Conservation (phyloP, 1,140 invertebrate genomes). For the Pseudobourletiella spinata region DNA sequence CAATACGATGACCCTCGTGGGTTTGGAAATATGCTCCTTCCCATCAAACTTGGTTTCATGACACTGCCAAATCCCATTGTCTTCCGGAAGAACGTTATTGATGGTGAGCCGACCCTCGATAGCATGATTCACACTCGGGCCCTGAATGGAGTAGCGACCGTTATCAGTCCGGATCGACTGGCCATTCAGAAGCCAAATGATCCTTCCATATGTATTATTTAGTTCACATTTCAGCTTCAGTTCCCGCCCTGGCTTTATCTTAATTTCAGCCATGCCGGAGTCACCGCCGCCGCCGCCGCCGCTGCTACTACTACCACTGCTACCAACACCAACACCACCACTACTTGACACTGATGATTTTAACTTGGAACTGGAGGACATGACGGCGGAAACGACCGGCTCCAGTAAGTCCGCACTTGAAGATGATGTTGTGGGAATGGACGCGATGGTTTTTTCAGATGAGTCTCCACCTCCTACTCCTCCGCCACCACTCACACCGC, state of each 20-base stretch:
- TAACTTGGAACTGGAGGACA: not conserved
- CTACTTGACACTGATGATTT: too few species aligned
- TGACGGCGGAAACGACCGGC: not conserved
- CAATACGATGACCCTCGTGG: conserved; percentile 36
- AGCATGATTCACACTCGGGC: conserved; percentile 27
- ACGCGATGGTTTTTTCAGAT: not conserved
- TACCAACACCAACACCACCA: too few species aligned
- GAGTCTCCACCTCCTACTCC: not conserved
- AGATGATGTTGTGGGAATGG: not conserved
- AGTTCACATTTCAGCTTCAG: conserved; percentile 35
- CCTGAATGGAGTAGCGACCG: conserved; percentile 35
- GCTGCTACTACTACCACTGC: too few species aligned
- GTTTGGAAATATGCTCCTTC: conserved; percentile 35
- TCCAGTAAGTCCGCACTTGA: not conserved
- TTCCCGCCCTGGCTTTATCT: conserved; percentile 36
- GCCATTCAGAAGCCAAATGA: conserved; percentile 34
- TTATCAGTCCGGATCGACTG: conserved; percentile 34
- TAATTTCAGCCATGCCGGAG: conserved; percentile 22
- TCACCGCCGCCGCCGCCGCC: too few species aligned
- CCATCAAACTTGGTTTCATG: conserved; percentile 37
- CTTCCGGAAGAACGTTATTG: conserved; percentile 35
- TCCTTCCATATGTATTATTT: conserved; percentile 35
- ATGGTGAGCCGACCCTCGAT: conserved; percentile 36
- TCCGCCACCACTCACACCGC: not conserved
- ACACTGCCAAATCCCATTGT: conserved; percentile 38